These are phyloP conservation scores for Suillia variegata DNA, from an alignment of 2,888 invertebrate species.

Conservation along the genomic window DNA sequence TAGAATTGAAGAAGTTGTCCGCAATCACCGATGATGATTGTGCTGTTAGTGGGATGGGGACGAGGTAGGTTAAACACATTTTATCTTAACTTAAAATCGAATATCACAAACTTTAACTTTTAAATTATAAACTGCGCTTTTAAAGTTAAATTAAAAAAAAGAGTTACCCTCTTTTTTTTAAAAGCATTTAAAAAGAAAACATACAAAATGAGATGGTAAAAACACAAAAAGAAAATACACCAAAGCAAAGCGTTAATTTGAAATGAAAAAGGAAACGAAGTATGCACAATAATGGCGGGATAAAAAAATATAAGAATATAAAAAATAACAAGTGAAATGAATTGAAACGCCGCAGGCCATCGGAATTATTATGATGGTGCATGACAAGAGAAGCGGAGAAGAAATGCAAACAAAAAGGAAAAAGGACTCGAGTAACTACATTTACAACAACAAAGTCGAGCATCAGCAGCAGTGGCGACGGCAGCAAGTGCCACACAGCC, in stretches of 20 bases:
- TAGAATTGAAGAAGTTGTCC: background rate
- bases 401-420: background rate
- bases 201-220: background rate
- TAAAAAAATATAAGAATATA: constrained; percentile 12
- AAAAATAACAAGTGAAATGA: background rate
- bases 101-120: background rate
- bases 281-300: constrained; percentile 12
- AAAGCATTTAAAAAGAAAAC: too few relatives aligned
- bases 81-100: background rate
- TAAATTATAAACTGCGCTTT: background rate
- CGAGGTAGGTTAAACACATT: too few relatives aligned
- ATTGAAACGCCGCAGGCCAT: constrained; percentile 8
- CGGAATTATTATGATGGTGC: constrained; percentile 6
- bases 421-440: background rate
- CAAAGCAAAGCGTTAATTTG: constrained; percentile 26
- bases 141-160: constrained; percentile 10
- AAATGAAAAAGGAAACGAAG: constrained; percentile 12
- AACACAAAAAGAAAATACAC: constrained; percentile 9
- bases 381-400: background rate
- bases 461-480: background rate
- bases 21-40: too few relatives aligned
- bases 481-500: background rate
- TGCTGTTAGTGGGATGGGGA: too few relatives aligned
- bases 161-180: too few relatives aligned
- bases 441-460: constrained; percentile 1